Evolutionary conservation across 2,888 invertebrate genomes (phyloP).

Genomic region (Xanthorhoe spadicearia): DNA sequence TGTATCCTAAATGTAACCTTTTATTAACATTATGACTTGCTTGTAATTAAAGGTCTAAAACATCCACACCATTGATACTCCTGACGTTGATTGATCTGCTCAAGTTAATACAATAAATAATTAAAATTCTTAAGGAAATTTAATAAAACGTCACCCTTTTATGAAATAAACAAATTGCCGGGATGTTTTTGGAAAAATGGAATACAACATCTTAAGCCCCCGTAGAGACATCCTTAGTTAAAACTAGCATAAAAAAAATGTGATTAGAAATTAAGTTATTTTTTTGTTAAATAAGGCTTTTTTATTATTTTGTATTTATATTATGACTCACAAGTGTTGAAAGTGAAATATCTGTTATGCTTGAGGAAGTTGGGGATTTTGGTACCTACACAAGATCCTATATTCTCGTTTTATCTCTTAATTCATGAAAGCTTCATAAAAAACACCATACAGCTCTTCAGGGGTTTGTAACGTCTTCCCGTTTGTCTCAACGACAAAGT

Average conservation of each 20-base stretch:
- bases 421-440: neutral
- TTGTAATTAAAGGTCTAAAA: conserved; percentile 27
- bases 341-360: no score
- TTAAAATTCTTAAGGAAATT: conserved; percentile 60
- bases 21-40: conserved; percentile 32
- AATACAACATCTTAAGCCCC: neutral
- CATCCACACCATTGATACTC: conserved; percentile 30
- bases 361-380: no score
- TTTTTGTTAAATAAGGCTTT: no score
- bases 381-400: no score
- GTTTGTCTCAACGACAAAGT: conserved; percentile 12
- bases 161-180: conserved; percentile 54
- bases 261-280: no score
- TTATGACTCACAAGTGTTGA: no score
- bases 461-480: conserved; percentile 21
- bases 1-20: conserved; percentile 18
- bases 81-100: conserved; percentile 58
- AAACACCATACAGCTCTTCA: conserved; percentile 10
- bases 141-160: conserved; percentile 46
- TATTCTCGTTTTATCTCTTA: neutral
- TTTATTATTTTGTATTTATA: no score
- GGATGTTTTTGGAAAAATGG: conserved; percentile 31
- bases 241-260: no score
- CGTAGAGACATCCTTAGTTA: no score
- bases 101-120: conserved; percentile 60